phyloP scores from a whole-genome alignment of 2,113 vertebrate species.

The Platanista minor region DNA sequence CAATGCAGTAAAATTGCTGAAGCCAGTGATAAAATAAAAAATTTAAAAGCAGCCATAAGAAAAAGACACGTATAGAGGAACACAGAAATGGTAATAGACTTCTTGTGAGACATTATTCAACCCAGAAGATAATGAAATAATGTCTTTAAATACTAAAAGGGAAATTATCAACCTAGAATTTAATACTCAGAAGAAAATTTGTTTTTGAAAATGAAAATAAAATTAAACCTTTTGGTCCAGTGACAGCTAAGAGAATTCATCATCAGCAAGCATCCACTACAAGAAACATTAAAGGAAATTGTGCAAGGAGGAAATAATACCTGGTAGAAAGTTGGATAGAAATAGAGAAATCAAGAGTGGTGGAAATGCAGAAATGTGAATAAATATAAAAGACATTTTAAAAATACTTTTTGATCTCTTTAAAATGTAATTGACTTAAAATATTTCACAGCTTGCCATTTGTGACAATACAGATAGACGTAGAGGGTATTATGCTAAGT shows the following conservation, averaged over 20 bases:
- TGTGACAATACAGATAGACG: neutral
- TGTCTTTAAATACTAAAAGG: neutral
- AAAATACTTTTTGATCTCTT: neutral
- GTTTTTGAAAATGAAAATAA: neutral
- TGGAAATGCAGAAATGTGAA: neutral
- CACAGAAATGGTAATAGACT: neutral
- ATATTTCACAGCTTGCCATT: neutral
- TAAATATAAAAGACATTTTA: neutral
- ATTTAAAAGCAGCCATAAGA: neutral
- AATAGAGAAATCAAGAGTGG: neutral
- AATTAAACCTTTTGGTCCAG: neutral
- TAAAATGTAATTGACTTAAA: neutral
- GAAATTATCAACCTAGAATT: neutral
- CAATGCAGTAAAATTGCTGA: neutral
- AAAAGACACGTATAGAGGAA: neutral
- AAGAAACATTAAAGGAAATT: neutral
- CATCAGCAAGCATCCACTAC: neutral
- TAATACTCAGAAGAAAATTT: neutral
- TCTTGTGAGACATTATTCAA: neutral
- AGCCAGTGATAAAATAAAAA: neutral
- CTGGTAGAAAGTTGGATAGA: neutral
- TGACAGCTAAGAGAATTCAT: neutral
- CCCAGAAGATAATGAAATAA: neutral
- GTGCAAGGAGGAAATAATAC: neutral
- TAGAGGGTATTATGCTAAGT: neutral